A percentile compares a stretch with the other conserved stretches of the same genome.
Evolutionary conservation across 2,888 invertebrate species (phyloP).

Genomic region (Cantharis lateralis): DNA sequence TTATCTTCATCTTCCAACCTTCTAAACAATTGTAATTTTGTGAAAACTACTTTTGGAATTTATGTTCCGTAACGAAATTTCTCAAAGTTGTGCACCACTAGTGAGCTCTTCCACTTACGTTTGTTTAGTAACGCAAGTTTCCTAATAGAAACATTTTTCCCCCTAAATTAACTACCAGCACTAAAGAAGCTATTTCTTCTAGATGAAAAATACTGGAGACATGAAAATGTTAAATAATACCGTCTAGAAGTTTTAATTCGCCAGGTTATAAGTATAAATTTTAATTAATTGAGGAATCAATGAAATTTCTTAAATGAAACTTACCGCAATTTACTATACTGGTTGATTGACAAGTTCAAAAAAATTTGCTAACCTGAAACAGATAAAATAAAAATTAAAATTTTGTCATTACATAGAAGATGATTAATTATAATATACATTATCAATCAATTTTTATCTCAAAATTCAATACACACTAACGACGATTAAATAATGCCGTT

Average conservation of each 20-base stretch:
- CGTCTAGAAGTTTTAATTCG: background rate
- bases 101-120: background rate
- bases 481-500: too few species aligned
- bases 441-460: background rate
- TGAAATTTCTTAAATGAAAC: background rate
- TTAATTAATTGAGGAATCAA: background rate
- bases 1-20: slow-evolving; percentile 1
- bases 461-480: too few species aligned
- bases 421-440: background rate
- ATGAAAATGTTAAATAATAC: background rate
- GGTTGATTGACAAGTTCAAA: background rate
- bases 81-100: background rate
- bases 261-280: background rate
- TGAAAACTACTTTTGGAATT: slow-evolving; percentile 1
- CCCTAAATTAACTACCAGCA: background rate
- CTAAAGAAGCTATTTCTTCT: background rate
- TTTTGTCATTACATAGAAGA: background rate
- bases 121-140: background rate
- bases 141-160: background rate
- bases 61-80: slow-evolving; percentile 3
- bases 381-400: background rate
- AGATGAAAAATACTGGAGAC: background rate
- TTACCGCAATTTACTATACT: background rate
- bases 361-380: background rate
- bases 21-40: slow-evolving; percentile 4